Base-by-base conservation (phyloP, 2,797 vertebrate genomes). In the Dicrostonyx torquatus region DNA sequence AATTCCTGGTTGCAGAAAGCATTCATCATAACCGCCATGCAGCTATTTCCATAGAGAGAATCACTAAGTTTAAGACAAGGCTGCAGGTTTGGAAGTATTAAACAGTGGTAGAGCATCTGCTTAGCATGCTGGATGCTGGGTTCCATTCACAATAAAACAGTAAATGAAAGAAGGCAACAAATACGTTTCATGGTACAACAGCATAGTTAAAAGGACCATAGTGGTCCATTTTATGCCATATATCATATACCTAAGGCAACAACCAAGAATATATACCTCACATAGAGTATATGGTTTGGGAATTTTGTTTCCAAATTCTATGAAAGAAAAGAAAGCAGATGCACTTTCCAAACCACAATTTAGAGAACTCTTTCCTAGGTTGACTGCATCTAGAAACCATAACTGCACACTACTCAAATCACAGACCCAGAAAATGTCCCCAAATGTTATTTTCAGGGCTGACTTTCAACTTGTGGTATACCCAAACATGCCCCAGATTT, bases 321-420 rank as follows among this genome's bases (percentile, higher is more conserved):
- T 70, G 14, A 34, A 31, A 31, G 12, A 37, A 72, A 72, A 76
- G 3, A 83, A 93, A 34, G 7, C 24, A 20, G 87, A 87, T 68
- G 26, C 73, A 93, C 92, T 79, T 78, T 78, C 14, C 31, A 93
- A 70, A 55, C 24, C 73, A 76, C 86, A 80, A 26, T 83, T 18
- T 55, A 58, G 83, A 29, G 48, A 50, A 17, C 31, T 85, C 43
- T 94, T 24, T 26, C 68, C 34, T 78, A 80, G 62, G 29, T 29
- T 93, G 3, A 75, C 66, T 70, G 45, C 76, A 80, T 3, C 0
- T 64, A 29, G 76, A 91, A 91, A 79, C 17, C 29, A 18, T 87
- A 45, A 66, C n/a, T 73, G n/a, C 37, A 24, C 34, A 10, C 34
- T 83, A 12, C 70, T 72, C 45, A 76, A 89, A 83, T 87, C 87